These are phyloP conservation scores for Amphipyra tragopoginis DNA, from an alignment of 2,888 invertebrate species.

Conservation along the genomic window DNA sequence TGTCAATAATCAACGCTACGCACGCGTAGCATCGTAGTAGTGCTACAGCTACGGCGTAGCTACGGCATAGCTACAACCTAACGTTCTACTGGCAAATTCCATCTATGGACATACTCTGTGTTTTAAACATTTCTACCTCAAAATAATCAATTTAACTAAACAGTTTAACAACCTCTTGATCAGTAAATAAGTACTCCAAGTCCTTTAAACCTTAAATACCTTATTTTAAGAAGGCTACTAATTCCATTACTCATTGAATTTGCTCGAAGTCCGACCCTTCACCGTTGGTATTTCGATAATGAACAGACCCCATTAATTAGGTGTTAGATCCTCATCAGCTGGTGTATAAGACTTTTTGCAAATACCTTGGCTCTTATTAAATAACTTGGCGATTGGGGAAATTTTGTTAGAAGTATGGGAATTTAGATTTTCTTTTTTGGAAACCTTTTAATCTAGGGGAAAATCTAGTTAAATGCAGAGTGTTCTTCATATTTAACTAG, in stretches of 20 bases:
- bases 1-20: no score
- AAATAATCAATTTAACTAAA: conserved; percentile 5
- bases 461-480: not conserved
- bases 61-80: not conserved
- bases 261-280: conserved; percentile 30
- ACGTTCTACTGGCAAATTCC: not conserved
- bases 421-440: conserved; percentile 1
- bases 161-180: conserved; percentile 10
- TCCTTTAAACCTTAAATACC: conserved; percentile 22
- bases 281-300: conserved; percentile 46
- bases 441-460: not conserved
- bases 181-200: conserved; percentile 32
- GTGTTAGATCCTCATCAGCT: conserved; percentile 40
- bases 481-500: not conserved
- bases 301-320: conserved; percentile 56
- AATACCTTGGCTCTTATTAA: conserved; percentile 38
- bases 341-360: conserved; percentile 36
- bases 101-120: not conserved
- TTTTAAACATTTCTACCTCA: not conserved
- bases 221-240: conserved; percentile 39
- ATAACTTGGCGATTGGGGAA: conserved; percentile 25
- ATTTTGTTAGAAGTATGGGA: not conserved
- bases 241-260: conserved; percentile 50
- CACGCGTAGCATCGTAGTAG: conserved; percentile 24
- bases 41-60: conserved; percentile 24